Percentiles rank a stretch among this genome's conserved stretches.
phyloP scores from a whole-genome alignment of 2,113 vertebrate species.

The Poicephalus gulielmi region DNA sequence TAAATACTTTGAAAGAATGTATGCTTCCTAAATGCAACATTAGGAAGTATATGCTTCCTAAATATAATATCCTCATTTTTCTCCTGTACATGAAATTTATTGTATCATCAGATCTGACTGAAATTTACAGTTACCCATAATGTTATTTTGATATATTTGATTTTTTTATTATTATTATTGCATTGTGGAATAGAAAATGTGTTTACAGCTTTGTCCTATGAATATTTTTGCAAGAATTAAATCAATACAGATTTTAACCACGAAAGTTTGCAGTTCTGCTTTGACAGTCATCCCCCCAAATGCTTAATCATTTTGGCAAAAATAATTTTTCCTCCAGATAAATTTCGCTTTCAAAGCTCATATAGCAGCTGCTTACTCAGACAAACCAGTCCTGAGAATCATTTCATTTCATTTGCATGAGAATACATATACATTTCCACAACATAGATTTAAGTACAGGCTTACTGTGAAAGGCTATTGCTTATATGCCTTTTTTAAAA shows the following conservation, averaged over 20 bases:
- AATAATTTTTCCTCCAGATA: constrained; percentile 43
- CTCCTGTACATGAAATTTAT: neutral
- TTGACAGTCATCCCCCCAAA: constrained; percentile 26
- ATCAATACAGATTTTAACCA: constrained; percentile 49
- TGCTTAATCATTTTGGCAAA: constrained; percentile 53
- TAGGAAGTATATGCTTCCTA: constrained; percentile 19
- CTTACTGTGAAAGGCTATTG: constrained; percentile 53
- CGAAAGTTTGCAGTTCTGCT: constrained; percentile 32
- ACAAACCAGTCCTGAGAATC: constrained; percentile 2
- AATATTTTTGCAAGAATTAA: constrained; percentile 38
- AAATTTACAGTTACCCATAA: constrained; percentile 46
- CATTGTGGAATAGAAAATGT: constrained; percentile 11
- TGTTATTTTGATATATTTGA: constrained; percentile 35
- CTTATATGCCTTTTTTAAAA: constrained; percentile 38
- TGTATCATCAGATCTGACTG: constrained; percentile 26
- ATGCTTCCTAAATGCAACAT: constrained; percentile 2
- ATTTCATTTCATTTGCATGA: constrained; percentile 19
- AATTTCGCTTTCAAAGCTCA: constrained; percentile 32
- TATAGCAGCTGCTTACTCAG: constrained; percentile 22
- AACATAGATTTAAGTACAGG: neutral
- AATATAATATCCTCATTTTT: constrained; percentile 43
- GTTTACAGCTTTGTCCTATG: constrained; percentile 21
- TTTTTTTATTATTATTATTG: neutral
- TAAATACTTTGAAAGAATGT: constrained; percentile 25
- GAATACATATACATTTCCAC: neutral